phyloP scores from a whole-genome alignment of 2,797 vertebrate species.

The Crenichthys baileyi region DNA sequence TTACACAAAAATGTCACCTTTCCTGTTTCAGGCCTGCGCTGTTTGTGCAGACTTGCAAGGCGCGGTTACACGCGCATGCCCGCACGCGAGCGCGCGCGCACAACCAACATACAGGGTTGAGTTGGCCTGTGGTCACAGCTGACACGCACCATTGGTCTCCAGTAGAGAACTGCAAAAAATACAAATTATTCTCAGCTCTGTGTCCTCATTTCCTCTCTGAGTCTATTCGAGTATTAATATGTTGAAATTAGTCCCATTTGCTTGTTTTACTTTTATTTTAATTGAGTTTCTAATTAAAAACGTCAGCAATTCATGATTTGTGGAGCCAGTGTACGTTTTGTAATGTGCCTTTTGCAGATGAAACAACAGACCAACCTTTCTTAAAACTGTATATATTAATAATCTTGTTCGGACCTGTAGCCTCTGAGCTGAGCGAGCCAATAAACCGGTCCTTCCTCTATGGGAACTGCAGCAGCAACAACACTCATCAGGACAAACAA shows the following conservation, averaged over 20 bases:
- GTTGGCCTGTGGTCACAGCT: constrained; percentile 81
- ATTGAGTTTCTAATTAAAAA: constrained; percentile 1
- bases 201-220: constrained; percentile 30
- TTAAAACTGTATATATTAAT: constrained; percentile 63
- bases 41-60: constrained; percentile 86
- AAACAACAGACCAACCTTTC: constrained; percentile 21
- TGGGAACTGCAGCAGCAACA: constrained; percentile 23
- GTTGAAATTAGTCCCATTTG: neutral
- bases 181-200: constrained; percentile 47
- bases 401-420: constrained; percentile 77
- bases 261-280: neutral
- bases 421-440: constrained; percentile 59
- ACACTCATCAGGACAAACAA: constrained; percentile 51
- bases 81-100: constrained; percentile 20
- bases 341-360: neutral
- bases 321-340: neutral
- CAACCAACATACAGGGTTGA: constrained; percentile 36
- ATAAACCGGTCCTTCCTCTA: constrained; percentile 73
- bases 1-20: constrained; percentile 88
- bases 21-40: constrained; percentile 83
- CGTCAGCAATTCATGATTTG: neutral
- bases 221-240: neutral
- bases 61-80: constrained; percentile 68
- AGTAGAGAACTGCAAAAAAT: constrained; percentile 58
- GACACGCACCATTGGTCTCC: constrained; percentile 70